A percentile compares a stretch with the other conserved stretches of the same genome.
Conservation (phyloP, 2,113 vertebrate species). For the Forbesichthys papilliferus region DNA sequence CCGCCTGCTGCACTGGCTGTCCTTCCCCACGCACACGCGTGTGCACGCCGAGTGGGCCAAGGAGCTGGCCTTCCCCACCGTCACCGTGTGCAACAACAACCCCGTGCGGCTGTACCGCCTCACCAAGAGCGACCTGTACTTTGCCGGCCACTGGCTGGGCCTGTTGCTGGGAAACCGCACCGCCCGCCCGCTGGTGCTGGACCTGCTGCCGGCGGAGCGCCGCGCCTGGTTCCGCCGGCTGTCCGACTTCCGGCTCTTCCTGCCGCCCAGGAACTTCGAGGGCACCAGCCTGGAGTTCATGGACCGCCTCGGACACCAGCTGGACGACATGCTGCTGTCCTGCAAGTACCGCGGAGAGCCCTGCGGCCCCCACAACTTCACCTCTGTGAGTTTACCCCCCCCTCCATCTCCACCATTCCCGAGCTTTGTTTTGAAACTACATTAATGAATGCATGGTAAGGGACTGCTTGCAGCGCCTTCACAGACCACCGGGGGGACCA, state of each 20-base stretch:
- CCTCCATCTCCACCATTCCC: not conserved
- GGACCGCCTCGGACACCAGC: constrained; percentile 94
- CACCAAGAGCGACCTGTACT: constrained; percentile 96
- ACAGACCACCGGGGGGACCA: too few species aligned
- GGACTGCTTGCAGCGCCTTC: too few species aligned
- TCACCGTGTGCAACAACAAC: constrained; percentile 99
- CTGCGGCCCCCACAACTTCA: constrained; percentile 96
- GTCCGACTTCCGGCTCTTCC: constrained; percentile 93
- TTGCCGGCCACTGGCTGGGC: constrained; percentile 94
- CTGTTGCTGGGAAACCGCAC: constrained; percentile 91
- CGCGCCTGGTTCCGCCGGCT: constrained; percentile 93
- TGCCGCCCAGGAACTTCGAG: constrained; percentile 93
- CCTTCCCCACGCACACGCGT: constrained; percentile 92
- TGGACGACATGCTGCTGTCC: constrained; percentile 97
- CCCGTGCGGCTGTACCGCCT: constrained; percentile 92
- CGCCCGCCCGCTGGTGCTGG: constrained; percentile 86
- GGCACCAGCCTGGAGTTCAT: constrained; percentile 96
- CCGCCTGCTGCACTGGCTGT: constrained; percentile 91
- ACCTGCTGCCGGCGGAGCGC: constrained; percentile 89
- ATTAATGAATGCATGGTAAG: not conserved
- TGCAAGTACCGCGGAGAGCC: constrained; percentile 96
- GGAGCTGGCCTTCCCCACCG: constrained; percentile 89
- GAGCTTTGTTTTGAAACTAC: not conserved
- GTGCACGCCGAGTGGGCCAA: constrained; percentile 93
- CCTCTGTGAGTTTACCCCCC: constrained; percentile 85